Base-by-base conservation (phyloP, 1,140 invertebrate species). In the Heliconius himera region DNA sequence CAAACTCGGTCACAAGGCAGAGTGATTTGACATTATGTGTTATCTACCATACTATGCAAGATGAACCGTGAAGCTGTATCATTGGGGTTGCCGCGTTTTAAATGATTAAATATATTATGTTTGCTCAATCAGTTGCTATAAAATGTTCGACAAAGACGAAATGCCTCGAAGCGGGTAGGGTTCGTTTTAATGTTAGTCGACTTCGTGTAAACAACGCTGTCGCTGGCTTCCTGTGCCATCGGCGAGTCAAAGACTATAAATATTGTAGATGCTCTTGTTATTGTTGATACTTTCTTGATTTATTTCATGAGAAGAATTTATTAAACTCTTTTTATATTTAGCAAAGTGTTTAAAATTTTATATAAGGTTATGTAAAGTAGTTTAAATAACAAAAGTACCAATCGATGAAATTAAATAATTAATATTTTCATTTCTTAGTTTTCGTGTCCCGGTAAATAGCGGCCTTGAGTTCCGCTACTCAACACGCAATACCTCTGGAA, bases 171-270 rank as follows among this genome's bases (percentile, higher is more conserved):
- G 75, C 80, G 66, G 78, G 54, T 76, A 73, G 78, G 82, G 78
- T 76, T 77, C 78, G 76, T 83, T 83, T 83, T 75, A 83, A 83
- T 81, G 80, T 79, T 74, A 81, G 78, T 77, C 82, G 54, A 56
- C 75, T 73, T 81, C 76, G 82, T 81, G 82, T 83, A 83, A 83
- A 83, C 82, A 83, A 83, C 78, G 80, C 77, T 83, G 81, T 83
- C 78, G 70, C 70, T 81, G 77, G 82, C 76, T 83, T 81, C 80
- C 80, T 73, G 77, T 46, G 82, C 82, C 75, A 56, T 51, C 49
- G 80, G 80, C 80, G 75, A 54, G 70, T n/a, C 82, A 83, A 81
- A 83, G 82, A 78, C 11, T 66, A 78, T 46, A 60, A 0, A 33
- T 71, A 8, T n/a, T 8, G 8, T 46, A 74, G 38, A 66, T 18